Conservation (phyloP, 2,113 vertebrate species). For the Scomber scombrus region DNA sequence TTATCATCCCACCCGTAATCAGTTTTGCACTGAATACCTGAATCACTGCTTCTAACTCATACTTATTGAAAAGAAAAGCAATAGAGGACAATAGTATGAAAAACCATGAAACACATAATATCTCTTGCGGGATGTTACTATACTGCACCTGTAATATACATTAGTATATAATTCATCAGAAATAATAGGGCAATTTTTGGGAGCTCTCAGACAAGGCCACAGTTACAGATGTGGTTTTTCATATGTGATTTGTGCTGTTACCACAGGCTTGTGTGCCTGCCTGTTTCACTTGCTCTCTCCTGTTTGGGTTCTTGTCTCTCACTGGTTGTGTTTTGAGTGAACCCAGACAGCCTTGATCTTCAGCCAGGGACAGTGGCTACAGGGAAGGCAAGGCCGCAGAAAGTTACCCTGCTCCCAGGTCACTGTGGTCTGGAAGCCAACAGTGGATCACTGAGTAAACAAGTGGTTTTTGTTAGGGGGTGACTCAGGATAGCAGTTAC, state of each 20-base stretch:
- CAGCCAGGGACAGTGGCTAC: conserved; percentile 60
- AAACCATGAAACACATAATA: conserved; percentile 23
- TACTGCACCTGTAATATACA: not conserved
- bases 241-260: conserved; percentile 19
- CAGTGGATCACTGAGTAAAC: conserved; percentile 69
- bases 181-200: conserved; percentile 7
- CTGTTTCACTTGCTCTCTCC: conserved; percentile 36
- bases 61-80: conserved; percentile 28
- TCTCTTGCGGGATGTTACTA: not conserved
- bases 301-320: conserved; percentile 17
- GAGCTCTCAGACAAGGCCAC: not conserved
- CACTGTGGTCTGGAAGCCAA: conserved; percentile 70
- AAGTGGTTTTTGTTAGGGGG: conserved; percentile 59
- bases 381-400: conserved; percentile 46
- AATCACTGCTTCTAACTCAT: not conserved
- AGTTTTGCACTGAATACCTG: conserved; percentile 38
- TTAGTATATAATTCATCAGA: conserved; percentile 22
- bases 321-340: conserved; percentile 40
- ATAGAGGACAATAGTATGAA: conserved; percentile 17
- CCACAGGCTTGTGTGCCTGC: conserved; percentile 5
- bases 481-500: conserved; percentile 39
- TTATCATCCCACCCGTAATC: conserved; percentile 46
- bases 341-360: conserved; percentile 71
- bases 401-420: conserved; percentile 74
- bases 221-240: conserved; percentile 15